Percentiles rank a stretch among this genome's conserved stretches.
These are phyloP conservation scores for Ormyrus pomaceus DNA, from an alignment of 2,888 invertebrate species.

Conservation along the genomic window DNA sequence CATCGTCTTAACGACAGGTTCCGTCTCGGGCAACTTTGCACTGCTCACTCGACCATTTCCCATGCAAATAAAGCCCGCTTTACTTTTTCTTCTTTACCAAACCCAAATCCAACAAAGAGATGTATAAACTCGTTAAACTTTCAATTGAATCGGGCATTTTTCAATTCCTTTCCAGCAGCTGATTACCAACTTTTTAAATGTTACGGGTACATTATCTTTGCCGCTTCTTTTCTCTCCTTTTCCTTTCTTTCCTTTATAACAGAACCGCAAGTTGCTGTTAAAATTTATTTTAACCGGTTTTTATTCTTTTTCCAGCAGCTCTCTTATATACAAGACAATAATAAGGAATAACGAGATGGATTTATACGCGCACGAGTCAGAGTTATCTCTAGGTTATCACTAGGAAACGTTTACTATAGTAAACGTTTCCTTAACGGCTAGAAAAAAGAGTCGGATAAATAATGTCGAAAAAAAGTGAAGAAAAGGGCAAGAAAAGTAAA, in stretches of 20 bases:
- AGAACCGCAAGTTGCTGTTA: too few species aligned
- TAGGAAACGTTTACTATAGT: background rate
- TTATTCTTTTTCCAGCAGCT: background rate
- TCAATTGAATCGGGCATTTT: constrained; percentile 62
- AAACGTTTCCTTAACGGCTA: too few species aligned
- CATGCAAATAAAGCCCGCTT: too few species aligned
- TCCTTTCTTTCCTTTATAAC: too few species aligned
- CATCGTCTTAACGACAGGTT: too few species aligned
- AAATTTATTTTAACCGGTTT: too few species aligned
- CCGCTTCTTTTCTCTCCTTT: constrained; percentile 2
- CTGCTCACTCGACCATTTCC: too few species aligned
- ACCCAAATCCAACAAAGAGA: too few species aligned
- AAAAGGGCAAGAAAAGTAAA: constrained; percentile 10
- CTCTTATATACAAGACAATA: background rate
- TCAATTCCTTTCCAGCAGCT: constrained; percentile 53
- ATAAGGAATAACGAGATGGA: background rate
- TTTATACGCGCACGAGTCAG: background rate
- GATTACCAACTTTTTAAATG: constrained; percentile 37
- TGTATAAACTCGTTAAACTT: constrained; percentile 54
- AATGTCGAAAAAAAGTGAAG: background rate
- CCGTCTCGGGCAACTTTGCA: too few species aligned
- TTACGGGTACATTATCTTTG: constrained; percentile 12
- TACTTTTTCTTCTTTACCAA: too few species aligned
- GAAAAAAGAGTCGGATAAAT: too few species aligned
- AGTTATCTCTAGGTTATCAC: constrained; percentile 15